A percentile compares a stretch with the other conserved stretches of the same genome.
Conservation (phyloP, 2,888 invertebrate species). For the Spilosoma lubricipeda region DNA sequence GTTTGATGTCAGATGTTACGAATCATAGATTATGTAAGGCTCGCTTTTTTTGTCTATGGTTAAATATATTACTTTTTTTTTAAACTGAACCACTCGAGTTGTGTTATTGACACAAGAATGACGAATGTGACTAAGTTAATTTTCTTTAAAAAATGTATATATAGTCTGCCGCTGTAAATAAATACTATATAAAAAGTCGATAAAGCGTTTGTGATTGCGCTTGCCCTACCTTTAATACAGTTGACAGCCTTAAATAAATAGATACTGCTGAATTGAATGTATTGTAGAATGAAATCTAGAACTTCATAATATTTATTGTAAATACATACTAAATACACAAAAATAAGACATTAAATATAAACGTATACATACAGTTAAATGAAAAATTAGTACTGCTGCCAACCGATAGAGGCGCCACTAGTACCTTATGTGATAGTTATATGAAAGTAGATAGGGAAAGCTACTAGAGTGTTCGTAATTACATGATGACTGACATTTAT, state of each 20-base stretch:
- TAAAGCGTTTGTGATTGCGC: background rate
- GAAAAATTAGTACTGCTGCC: background rate
- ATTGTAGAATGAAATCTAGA: constrained; percentile 24
- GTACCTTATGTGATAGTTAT: background rate
- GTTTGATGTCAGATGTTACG: background rate
- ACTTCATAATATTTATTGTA: constrained; percentile 35
- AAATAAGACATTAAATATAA: background rate
- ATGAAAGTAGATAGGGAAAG: background rate
- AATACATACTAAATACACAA: constrained; percentile 26
- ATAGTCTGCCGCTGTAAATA: background rate
- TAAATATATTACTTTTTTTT: background rate
- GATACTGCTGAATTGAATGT: constrained; percentile 16
- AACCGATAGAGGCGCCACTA: background rate
- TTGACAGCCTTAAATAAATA: constrained; percentile 14
- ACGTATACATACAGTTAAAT: background rate
- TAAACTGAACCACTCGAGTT: background rate
- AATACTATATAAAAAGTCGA: background rate
- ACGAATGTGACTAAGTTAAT: background rate
- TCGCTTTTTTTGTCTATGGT: background rate
- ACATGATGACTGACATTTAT: background rate
- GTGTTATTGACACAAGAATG: background rate
- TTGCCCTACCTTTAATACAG: background rate
- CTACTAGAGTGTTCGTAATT: background rate
- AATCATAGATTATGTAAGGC: background rate
- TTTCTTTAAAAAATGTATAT: background rate